A percentile compares a stretch with the other conserved stretches of the same genome.
Conservation (phyloP, 2,888 invertebrate species). For the Drosophila dives region DNA sequence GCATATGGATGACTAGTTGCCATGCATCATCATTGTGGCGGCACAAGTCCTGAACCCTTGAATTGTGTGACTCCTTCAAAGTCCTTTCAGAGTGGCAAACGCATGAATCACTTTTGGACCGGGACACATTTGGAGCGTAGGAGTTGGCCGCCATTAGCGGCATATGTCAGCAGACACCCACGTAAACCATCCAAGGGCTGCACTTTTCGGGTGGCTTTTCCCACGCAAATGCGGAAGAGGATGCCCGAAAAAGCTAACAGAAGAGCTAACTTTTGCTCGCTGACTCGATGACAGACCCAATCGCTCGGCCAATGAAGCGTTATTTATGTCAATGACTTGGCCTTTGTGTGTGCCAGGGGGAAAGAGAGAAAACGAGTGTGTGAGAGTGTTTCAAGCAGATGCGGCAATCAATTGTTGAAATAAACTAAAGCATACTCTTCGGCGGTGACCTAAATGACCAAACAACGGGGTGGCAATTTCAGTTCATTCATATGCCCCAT, state of each 20-base stretch:
- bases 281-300: slow-evolving; percentile 37
- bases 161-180: slow-evolving; percentile 74
- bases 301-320: slow-evolving; percentile 47
- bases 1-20: slow-evolving; percentile 36
- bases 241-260: slow-evolving; percentile 34
- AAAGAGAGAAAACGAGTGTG: slow-evolving; percentile 5
- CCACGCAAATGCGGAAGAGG: slow-evolving; percentile 46
- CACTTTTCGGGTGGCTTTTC: slow-evolving; percentile 60
- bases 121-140: slow-evolving; percentile 54
- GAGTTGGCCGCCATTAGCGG: slow-evolving; percentile 70
- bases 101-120: slow-evolving; percentile 66
- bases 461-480: slow-evolving; percentile 62
- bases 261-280: slow-evolving; percentile 37
- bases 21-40: slow-evolving; percentile 70
- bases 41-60: slow-evolving; percentile 63
- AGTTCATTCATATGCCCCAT: slow-evolving; percentile 14
- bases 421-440: slow-evolving; percentile 72
- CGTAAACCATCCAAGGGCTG: slow-evolving; percentile 66
- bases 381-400: slow-evolving; percentile 38
- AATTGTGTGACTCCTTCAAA: slow-evolving; percentile 18
- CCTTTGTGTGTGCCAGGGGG: slow-evolving; percentile 35
- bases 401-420: slow-evolving; percentile 56
- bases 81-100: slow-evolving; percentile 51
- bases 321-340: slow-evolving; percentile 67
- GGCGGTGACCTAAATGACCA: slow-evolving; percentile 69